These are phyloP conservation scores for Nomada flava DNA, from an alignment of 2,888 invertebrate genomes.

Conservation along the genomic window DNA sequence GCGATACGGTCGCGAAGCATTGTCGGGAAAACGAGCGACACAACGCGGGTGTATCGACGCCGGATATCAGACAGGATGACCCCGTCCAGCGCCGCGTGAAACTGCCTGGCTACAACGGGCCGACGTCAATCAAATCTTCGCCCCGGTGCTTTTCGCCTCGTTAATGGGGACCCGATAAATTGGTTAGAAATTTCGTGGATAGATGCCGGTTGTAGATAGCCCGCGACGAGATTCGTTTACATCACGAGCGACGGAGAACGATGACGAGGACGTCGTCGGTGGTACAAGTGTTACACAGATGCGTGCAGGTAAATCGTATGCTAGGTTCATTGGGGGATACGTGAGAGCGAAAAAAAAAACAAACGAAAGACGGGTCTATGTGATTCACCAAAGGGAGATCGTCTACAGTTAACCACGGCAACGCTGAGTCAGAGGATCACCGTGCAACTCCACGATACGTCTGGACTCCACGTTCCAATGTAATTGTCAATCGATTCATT, in stretches of 20 bases:
- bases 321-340: background rate
- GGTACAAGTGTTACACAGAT: background rate
- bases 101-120: conserved; percentile 42
- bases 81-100: conserved; percentile 55
- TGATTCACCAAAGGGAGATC: conserved; percentile 31
- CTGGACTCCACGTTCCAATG: conserved; percentile 31
- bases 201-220: conserved; percentile 19
- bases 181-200: conserved; percentile 45
- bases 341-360: background rate
- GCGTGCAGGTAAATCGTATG: background rate
- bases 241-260: background rate
- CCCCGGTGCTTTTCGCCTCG: conserved; percentile 37
- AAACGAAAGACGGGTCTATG: background rate
- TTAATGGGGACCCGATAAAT: conserved; percentile 41
- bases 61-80: conserved; percentile 64
- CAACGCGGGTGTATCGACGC: conserved; percentile 62
- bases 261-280: conserved; percentile 8
- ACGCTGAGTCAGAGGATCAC: conserved; percentile 22
- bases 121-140: conserved; percentile 65
- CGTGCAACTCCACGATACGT: background rate
- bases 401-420: conserved; percentile 4
- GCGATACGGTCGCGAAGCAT: conserved; percentile 63
- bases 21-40: conserved; percentile 68
- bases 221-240: background rate
- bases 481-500: conserved; percentile 29